These are phyloP conservation scores for Neopipo cinnamomea DNA, from an alignment of 2,113 vertebrate species.

Conservation along the genomic window DNA sequence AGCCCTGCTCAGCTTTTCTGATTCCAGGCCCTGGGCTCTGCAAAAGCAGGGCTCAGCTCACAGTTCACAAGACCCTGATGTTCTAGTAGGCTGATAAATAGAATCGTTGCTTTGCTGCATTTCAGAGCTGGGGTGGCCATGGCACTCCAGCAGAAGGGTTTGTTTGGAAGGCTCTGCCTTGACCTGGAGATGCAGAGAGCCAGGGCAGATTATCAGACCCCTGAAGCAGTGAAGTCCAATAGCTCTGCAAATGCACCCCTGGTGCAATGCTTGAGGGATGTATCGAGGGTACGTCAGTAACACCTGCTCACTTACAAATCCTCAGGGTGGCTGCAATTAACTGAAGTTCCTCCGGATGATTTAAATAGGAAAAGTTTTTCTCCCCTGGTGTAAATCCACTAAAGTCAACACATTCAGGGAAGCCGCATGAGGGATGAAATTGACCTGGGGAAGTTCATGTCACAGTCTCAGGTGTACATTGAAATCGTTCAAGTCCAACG, in stretches of 20 bases:
- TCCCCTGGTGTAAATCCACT: not conserved
- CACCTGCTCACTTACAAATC: not conserved
- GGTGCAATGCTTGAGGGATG: not conserved
- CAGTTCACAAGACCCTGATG: not conserved
- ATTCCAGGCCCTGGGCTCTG: not conserved
- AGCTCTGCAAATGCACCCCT: not conserved
- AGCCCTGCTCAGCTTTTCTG: not conserved
- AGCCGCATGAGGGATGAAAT: not conserved
- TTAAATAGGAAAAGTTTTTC: not conserved
- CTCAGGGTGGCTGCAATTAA: not conserved
- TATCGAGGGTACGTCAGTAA: not conserved
- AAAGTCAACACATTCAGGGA: not conserved
- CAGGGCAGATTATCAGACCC: not conserved
- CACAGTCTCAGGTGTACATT: not conserved
- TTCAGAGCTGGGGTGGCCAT: not conserved
- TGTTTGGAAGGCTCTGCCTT: not conserved
- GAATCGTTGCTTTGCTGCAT: rapidly evolving
- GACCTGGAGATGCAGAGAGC: not conserved
- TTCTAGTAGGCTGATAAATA: rapidly evolving
- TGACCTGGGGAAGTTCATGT: not conserved
- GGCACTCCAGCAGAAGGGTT: not conserved
- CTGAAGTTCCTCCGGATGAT: not conserved
- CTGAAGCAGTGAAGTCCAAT: not conserved
- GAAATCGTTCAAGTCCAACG: not conserved
- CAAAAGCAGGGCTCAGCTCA: not conserved